These are phyloP conservation scores for Botrylloides violaceus DNA, from an alignment of 23 tunicate species.

Conservation along the genomic window DNA sequence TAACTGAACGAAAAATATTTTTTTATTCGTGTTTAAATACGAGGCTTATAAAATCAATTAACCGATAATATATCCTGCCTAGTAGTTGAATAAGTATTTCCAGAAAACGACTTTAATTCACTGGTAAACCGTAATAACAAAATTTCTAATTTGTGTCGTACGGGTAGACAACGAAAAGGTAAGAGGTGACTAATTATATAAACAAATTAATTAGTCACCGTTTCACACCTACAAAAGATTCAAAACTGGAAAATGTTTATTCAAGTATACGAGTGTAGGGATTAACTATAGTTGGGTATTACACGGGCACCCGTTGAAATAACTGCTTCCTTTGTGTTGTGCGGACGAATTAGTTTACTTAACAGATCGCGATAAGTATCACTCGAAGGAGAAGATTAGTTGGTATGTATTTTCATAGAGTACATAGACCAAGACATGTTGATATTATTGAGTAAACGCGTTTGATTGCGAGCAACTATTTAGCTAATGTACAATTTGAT, in stretches of 20 bases:
- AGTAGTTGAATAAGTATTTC: no score
- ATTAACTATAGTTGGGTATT: background rate
- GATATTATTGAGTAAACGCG: background rate
- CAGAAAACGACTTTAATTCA: no score
- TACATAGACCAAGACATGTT: background rate
- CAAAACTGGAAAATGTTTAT: background rate
- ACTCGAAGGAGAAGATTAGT: slow-evolving; percentile 8
- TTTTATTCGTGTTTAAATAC: no score
- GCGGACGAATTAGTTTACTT: slow-evolving; percentile 14
- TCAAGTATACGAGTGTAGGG: background rate
- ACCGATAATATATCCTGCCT: no score
- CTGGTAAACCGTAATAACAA: no score
- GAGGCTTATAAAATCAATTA: no score
- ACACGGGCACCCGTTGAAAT: background rate
- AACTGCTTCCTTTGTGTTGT: slow-evolving; percentile 12
- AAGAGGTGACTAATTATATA: background rate
- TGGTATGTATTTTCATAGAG: slow-evolving; percentile 13
- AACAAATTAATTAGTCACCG: background rate
- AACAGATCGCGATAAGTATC: slow-evolving; percentile 20
- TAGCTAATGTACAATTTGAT: background rate
- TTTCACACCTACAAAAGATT: background rate
- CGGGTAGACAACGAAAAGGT: background rate
- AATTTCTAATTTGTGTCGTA: background rate
- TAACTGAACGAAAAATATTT: no score
- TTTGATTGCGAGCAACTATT: background rate